Evolutionary conservation across 2,888 invertebrate species (phyloP), one percentile per base, ranked within the genome.

Genomic region (Microctonus brassicae): DNA sequence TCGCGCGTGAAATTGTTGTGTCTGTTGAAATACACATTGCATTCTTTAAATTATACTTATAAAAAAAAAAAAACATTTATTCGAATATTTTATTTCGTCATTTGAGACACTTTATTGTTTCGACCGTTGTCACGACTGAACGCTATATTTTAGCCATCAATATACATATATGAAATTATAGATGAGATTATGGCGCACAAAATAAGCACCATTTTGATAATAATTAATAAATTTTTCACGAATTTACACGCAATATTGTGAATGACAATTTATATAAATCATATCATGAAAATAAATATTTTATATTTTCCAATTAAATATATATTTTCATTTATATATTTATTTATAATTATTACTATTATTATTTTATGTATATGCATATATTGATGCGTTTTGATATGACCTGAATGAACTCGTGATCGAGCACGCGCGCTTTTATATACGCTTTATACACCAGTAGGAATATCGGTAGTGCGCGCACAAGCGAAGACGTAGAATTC

Each of bases 391-490:
- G 7, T 47, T 47, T 22, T 24, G 24, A 22, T 42, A 11, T 62
- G 42, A 62, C 39, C 61, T n/a, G 22, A 29, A 39, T 13, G 61
- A 62, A 62, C 42, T 42, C 39, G 22, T 1, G 39, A 62, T 62
- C 26, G 24, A 62, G 61, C 61, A 42, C 42, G 61, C 13, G 36
- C 39, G 42, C 34, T 33, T 29, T 11, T 39, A 20, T 36, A 2
- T n/a, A n/a, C n/a, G n/a, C n/a, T n/a, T n/a, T n/a, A n/a, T n/a
- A 1, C 17, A 39, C 29, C 57, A 42, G 64, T 62, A 60, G 24
- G 62, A 62, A 65, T 73, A 67, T 61, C 66, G 66, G 68, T 74
- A 66, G 69, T 57, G n/a, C n/a, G 55, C 70, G 70, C 47, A n/a
- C n/a, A 47, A 47, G 47, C 74, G 71, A 73, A 66, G 69, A 71